A percentile compares a stretch with the other conserved stretches of the same genome.
These are phyloP conservation scores for Xyrichtys novacula DNA, from an alignment of 2,797 vertebrate species.

Conservation along the genomic window DNA sequence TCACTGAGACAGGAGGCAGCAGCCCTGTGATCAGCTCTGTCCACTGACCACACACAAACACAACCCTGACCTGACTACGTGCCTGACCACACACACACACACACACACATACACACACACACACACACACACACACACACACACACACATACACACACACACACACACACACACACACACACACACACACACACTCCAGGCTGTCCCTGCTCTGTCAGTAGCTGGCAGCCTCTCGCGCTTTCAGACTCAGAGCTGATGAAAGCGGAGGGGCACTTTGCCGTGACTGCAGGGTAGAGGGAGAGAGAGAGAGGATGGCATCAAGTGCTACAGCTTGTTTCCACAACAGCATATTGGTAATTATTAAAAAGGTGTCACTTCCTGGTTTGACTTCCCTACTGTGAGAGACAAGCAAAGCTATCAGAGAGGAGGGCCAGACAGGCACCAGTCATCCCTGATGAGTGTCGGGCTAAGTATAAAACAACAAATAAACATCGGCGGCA, in stretches of 20 bases:
- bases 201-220: constrained; percentile 57
- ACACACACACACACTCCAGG: constrained; percentile 9
- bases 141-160: constrained; percentile 8
- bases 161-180: constrained; percentile 1
- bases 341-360: constrained; percentile 55
- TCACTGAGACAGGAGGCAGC: constrained; percentile 35
- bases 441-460: constrained; percentile 15
- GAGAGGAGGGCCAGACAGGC: constrained; percentile 11
- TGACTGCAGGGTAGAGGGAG: constrained; percentile 15
- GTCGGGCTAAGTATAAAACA: constrained; percentile 16
- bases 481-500: constrained; percentile 46
- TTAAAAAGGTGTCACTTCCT: constrained; percentile 59
- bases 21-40: constrained; percentile 34
- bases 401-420: constrained; percentile 9
- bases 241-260: constrained; percentile 35
- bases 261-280: constrained; percentile 24
- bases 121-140: background rate
- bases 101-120: background rate
- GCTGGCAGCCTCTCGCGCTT: constrained; percentile 11
- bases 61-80: background rate
- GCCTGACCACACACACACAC: constrained; percentile 1
- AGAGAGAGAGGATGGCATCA: constrained; percentile 23
- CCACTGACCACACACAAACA: constrained; percentile 42
- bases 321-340: constrained; percentile 57
- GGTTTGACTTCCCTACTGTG: constrained; percentile 38